These are phyloP conservation scores for Drosophila busckii DNA, from an alignment of 1,140 invertebrate species.

Conservation along the genomic window DNA sequence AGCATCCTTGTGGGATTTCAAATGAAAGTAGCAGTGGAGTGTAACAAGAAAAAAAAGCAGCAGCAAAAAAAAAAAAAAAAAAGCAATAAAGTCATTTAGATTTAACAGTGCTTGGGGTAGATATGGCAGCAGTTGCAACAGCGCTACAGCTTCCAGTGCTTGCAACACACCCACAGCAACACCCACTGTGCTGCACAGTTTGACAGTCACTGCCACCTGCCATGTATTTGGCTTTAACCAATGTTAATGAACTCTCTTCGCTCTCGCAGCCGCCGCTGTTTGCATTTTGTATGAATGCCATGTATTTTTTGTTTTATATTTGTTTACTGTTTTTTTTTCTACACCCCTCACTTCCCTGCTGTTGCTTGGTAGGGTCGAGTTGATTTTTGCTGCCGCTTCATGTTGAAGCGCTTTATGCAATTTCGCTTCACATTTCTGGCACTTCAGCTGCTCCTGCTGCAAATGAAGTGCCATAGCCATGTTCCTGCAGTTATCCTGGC, in stretches of 20 bases:
- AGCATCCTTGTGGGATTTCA: slow-evolving; percentile 67
- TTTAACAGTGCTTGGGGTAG: slow-evolving; percentile 67
- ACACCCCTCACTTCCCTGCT: slow-evolving; percentile 10
- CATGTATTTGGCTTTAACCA: slow-evolving; percentile 11
- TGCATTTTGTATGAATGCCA: slow-evolving; percentile 15
- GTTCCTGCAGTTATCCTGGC: slow-evolving; percentile 16
- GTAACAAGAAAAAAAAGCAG: slow-evolving; percentile 17
- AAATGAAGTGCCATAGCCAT: slow-evolving; percentile 20
- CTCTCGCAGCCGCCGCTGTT: too few species aligned
- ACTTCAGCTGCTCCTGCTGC: slow-evolving; percentile 65
- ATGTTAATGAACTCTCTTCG: slow-evolving; percentile 75
- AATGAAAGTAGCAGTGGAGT: slow-evolving; percentile 69
- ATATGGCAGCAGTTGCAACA: slow-evolving; percentile 51
- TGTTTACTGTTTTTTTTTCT: slow-evolving; percentile 17
- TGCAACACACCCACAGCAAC: slow-evolving; percentile 1
- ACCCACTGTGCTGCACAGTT: slow-evolving; percentile 25
- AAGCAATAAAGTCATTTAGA: slow-evolving; percentile 77
- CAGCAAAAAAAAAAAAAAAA: slow-evolving; percentile 43
- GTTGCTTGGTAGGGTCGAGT: slow-evolving; percentile 18
- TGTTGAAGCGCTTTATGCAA: slow-evolving; percentile 70
- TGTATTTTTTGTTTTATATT: slow-evolving; percentile 22
- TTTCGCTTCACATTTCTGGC: slow-evolving; percentile 72
- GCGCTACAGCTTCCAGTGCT: slow-evolving; percentile 17
- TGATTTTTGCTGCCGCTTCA: slow-evolving; percentile 41
- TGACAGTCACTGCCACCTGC: slow-evolving; percentile 58